Evolutionary conservation across 2,797 vertebrate genomes (phyloP).

Genomic region (Bucorvus abyssinicus): DNA sequence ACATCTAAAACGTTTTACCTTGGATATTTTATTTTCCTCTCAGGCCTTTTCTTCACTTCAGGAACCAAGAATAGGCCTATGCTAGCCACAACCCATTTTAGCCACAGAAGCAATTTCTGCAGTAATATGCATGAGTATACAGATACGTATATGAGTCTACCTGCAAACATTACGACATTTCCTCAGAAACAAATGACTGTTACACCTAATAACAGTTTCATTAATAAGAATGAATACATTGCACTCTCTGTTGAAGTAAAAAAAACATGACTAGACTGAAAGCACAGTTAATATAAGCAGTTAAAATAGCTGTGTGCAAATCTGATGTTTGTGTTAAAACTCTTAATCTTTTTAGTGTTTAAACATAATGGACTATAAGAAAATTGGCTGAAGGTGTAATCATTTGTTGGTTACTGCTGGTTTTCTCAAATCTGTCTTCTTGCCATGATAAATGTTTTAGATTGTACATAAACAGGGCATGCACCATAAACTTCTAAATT

Average conservation of each 20-base stretch:
- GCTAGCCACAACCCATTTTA: not conserved
- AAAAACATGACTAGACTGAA: not conserved
- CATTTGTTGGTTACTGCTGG: not conserved
- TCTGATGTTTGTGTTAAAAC: not conserved
- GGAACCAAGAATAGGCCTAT: not conserved
- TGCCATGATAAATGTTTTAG: not conserved
- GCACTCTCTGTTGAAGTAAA: not conserved
- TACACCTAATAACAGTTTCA: not conserved
- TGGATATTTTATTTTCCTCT: not conserved
- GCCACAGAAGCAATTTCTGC: not conserved
- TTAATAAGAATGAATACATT: not conserved
- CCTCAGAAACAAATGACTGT: not conserved
- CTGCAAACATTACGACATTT: not conserved
- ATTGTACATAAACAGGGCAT: not conserved
- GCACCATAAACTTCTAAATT: not conserved
- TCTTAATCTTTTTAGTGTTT: conserved; percentile 18
- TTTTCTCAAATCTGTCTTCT: conserved; percentile 21
- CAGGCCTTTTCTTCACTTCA: not conserved
- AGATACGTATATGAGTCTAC: not conserved
- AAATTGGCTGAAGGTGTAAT: not conserved
- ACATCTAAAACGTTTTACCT: not conserved
- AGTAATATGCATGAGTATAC: not conserved
- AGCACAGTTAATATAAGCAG: not conserved
- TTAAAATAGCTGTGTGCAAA: not conserved
- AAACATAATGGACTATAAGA: conserved; percentile 10